phyloP scores from a whole-genome alignment of 1,140 invertebrate genomes.

The Pseudomyrmex gracilis region DNA sequence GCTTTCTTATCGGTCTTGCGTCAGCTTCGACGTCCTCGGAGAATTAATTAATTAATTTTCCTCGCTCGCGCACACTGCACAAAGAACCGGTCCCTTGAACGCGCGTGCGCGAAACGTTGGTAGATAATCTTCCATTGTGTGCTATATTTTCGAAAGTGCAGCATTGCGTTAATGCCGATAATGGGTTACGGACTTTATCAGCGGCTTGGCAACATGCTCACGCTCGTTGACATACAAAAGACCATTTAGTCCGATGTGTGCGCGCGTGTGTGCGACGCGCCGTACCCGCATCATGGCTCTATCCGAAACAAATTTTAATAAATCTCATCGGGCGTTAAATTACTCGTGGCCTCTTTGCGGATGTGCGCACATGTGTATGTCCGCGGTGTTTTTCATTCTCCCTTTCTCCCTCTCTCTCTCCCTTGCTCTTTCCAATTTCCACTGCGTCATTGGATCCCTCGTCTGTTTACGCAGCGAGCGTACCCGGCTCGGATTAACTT shows the following conservation, averaged over 20 bases:
- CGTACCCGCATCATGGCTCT: slow-evolving; percentile 58
- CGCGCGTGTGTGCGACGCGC: slow-evolving; percentile 18
- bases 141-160: slow-evolving; percentile 59
- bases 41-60: slow-evolving; percentile 64
- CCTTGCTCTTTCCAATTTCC: slow-evolving; percentile 9
- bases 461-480: slow-evolving; percentile 56
- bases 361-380: neutral
- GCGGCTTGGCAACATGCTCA: slow-evolving; percentile 50
- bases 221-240: slow-evolving; percentile 59
- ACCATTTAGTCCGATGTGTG: slow-evolving; percentile 63
- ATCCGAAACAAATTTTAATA: slow-evolving; percentile 75
- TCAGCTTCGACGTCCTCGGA: slow-evolving; percentile 57
- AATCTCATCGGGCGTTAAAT: slow-evolving; percentile 78
- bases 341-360: slow-evolving; percentile 64
- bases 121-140: slow-evolving; percentile 57
- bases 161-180: slow-evolving; percentile 60
- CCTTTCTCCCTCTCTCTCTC: neutral
- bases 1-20: slow-evolving; percentile 58
- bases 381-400: neutral
- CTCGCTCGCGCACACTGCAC: slow-evolving; percentile 52
- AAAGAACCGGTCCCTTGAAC: slow-evolving; percentile 36
- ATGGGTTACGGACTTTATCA: slow-evolving; percentile 59
- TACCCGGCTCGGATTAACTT: slow-evolving; percentile 67
- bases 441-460: slow-evolving; percentile 26
- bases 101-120: slow-evolving; percentile 11